Base-by-base conservation (phyloP, 2,888 invertebrate species). In the Beris morrisii region DNA sequence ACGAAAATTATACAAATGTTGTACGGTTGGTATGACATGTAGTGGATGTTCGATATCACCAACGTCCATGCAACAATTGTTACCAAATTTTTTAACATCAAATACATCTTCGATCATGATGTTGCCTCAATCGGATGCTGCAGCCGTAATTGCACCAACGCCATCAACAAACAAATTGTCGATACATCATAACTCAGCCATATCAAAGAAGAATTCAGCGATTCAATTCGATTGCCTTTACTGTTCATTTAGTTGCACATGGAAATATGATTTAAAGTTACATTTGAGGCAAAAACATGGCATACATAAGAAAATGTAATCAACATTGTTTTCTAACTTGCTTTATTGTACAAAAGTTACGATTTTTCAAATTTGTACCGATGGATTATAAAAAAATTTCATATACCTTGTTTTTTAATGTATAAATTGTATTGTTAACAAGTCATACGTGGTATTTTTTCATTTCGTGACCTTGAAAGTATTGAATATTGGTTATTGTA, bases 251-350 rank as follows among this genome's bases (percentile, higher is more conserved):
- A 74, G 74, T 67, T 81, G 81, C 72, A 78, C 80, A 61, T 81
- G 81, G 81, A 80, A 79, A 66, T 81, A 80, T 69, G 81, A 81
- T 73, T 73, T 81, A 59, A 81, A 81, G 71, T 71, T 81, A 70
- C 81, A 81, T 72, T 71, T 81, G 72, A 74, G 80, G 55, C 81
- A 81, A 70, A 81, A 81, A 66, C 81, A 81, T 70, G 81, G 81
- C 67, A 80, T 81, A 69, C 81, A 81, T 72, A 81, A 80, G 72
- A 81, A 81, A 74, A 74, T 79, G 72, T 79, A 76, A 69, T 38
- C 31, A 28, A 59, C 75, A 72, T 31, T 58, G 48, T 38, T 38
- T 38, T 22, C 6, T 1, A 38, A 38, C 9, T 38, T 38, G 3
- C 3, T 38, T 38, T 38, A 38, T 38, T 38, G 38, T 38, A 38